phyloP scores from a whole-genome alignment of 2,797 vertebrate genomes.

The Chloroceryle inda region DNA sequence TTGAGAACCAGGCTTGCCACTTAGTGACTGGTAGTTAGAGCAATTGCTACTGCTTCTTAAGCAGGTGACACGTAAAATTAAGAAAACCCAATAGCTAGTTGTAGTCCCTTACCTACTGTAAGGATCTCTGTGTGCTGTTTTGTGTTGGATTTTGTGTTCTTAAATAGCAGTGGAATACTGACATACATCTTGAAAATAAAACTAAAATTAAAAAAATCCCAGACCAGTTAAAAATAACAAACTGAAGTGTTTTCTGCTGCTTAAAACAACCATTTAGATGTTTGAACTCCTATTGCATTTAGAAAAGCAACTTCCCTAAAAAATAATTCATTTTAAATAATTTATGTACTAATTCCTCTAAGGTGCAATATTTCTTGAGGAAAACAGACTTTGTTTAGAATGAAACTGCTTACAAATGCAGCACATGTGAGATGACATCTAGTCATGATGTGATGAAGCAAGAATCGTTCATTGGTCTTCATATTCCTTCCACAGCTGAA shows the following conservation, averaged over 20 bases:
- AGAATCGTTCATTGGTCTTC: neutral
- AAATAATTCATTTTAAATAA: neutral
- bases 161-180: neutral
- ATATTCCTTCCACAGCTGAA: slow-evolving; percentile 85
- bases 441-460: neutral
- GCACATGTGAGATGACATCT: neutral
- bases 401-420: neutral
- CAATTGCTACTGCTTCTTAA: neutral
- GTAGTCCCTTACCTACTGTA: neutral
- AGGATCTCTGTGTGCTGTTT: neutral
- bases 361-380: rapidly evolving
- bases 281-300: neutral
- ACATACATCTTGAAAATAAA: neutral
- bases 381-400: neutral
- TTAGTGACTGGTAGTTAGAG: neutral
- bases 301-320: neutral
- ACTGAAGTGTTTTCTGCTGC: neutral
- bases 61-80: neutral
- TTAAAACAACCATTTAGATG: neutral
- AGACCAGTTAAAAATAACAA: neutral
- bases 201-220: neutral
- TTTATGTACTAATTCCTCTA: neutral
- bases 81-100: neutral
- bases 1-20: neutral
- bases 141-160: neutral